phyloP scores from a whole-genome alignment of 2,888 invertebrate genomes.

The Metallyticus violacea region DNA sequence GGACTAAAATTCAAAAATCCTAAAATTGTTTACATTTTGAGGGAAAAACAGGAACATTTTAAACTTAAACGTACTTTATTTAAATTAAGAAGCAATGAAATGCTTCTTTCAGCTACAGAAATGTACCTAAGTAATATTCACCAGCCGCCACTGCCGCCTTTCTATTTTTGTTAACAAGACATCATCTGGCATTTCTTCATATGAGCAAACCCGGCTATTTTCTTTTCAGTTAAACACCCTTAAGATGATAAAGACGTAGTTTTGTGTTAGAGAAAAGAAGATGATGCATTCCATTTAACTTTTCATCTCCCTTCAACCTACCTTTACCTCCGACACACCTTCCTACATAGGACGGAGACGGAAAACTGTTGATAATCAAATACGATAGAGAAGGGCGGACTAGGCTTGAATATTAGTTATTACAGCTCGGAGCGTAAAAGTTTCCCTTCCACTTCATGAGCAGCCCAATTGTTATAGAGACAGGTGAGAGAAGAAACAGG shows the following conservation, averaged over 20 bases:
- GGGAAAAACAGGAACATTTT: no score
- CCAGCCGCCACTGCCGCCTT: neutral
- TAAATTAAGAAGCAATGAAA: no score
- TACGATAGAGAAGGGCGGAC: neutral
- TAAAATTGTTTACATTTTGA: no score
- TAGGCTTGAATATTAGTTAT: neutral
- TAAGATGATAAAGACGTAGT: constrained; percentile 12
- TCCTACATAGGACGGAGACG: neutral
- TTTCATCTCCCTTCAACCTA: neutral
- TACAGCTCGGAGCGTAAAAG: neutral
- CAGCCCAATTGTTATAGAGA: neutral
- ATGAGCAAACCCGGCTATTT: neutral
- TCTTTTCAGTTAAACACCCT: constrained; percentile 5
- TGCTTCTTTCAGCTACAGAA: no score
- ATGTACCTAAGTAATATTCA: no score
- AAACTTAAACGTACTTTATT: no score
- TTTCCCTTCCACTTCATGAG: neutral
- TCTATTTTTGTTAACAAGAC: neutral
- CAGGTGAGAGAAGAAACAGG: neutral
- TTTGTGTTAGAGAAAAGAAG: neutral
- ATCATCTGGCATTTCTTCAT: neutral
- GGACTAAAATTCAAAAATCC: no score
- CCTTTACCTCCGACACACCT: neutral
- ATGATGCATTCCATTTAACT: neutral
- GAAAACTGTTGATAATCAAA: neutral